Evolutionary conservation across 1,140 invertebrate species (phyloP).

Genomic region (Drosophila sp.): DNA sequence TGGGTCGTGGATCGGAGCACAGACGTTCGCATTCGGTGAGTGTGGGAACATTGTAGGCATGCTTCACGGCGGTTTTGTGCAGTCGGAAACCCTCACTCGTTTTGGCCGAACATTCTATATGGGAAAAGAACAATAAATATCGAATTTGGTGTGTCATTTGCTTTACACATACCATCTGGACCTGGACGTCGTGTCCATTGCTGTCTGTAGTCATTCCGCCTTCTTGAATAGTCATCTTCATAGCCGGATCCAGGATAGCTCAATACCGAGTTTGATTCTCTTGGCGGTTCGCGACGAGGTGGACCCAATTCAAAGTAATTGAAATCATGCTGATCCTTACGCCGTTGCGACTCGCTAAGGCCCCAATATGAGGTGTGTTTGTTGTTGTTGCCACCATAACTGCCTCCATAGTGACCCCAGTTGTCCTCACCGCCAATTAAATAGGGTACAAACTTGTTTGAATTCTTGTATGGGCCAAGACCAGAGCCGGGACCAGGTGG

Average conservation of each 20-base stretch:
- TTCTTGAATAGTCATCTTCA: constrained; percentile 53
- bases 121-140: background rate
- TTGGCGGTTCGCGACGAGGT: constrained; percentile 45
- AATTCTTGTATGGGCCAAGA: constrained; percentile 59
- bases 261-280: constrained; percentile 66
- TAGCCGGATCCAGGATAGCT: constrained; percentile 77
- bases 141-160: background rate
- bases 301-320: constrained; percentile 78
- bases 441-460: constrained; percentile 76
- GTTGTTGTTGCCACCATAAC: constrained; percentile 77
- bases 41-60: constrained; percentile 86
- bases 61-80: constrained; percentile 86
- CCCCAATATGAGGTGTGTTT: constrained; percentile 79
- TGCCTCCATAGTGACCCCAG: constrained; percentile 82
- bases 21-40: constrained; percentile 89
- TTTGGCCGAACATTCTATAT: constrained; percentile 89
- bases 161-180: constrained; percentile 66
- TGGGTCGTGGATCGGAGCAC: constrained; percentile 87
- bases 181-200: constrained; percentile 77
- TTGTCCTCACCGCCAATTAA: constrained; percentile 69
- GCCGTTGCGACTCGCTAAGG: constrained; percentile 63
- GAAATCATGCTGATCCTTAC: constrained; percentile 75
- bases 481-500: constrained; percentile 27
- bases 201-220: constrained; percentile 70
- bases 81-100: constrained; percentile 89